Percentiles rank a stretch among this genome's conserved stretches.
These are phyloP conservation scores for Dryobotodes eremita DNA, from an alignment of 2,888 invertebrate genomes.

Conservation along the genomic window DNA sequence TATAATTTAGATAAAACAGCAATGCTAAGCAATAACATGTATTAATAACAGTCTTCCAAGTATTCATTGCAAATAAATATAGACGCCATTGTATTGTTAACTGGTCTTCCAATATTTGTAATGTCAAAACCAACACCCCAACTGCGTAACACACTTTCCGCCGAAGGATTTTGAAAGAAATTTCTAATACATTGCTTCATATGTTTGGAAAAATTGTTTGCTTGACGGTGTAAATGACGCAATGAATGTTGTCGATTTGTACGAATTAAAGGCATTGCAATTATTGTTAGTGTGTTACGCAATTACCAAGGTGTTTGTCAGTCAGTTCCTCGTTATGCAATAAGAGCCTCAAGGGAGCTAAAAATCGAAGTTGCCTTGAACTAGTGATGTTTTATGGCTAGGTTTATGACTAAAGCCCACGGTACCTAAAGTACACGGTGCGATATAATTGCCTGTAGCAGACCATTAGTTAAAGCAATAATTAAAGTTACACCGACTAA, in stretches of 20 bases:
- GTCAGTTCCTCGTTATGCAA: too few species aligned
- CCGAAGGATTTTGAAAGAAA: background rate
- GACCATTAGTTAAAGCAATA: too few species aligned
- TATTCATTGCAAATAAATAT: background rate
- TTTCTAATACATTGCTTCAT: background rate
- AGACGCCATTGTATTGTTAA: background rate
- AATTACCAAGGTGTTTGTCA: background rate
- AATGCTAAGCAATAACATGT: background rate
- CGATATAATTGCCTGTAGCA: too few species aligned
- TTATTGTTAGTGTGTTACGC: background rate
- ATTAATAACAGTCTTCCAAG: conserved; percentile 1
- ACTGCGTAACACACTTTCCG: background rate
- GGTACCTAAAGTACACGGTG: background rate
- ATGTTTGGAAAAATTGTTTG: background rate
- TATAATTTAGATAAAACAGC: background rate
- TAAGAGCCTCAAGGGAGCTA: background rate
- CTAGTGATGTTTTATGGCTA: too few species aligned
- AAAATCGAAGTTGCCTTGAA: too few species aligned
- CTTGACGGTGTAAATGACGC: background rate
- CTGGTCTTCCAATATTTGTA: conserved; percentile 4
- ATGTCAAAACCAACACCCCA: background rate
- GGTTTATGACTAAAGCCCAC: background rate
- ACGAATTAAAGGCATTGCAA: background rate
- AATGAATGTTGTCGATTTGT: background rate
- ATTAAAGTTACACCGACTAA: background rate